These are phyloP conservation scores for Siniperca obscura DNA, from an alignment of 2,797 vertebrate genomes.

Conservation along the genomic window DNA sequence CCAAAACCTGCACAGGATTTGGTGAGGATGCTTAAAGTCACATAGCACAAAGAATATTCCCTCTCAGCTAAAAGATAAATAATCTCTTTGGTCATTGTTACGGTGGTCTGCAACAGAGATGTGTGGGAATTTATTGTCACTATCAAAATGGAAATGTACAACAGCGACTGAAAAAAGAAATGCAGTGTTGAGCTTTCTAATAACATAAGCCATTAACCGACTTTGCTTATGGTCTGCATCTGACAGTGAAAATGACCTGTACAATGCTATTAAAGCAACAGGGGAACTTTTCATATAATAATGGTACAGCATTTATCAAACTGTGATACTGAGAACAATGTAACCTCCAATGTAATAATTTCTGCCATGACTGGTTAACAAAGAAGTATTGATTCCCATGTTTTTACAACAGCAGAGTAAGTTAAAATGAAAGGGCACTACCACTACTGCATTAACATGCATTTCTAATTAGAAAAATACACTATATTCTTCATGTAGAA, in stretches of 20 bases:
- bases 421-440: neutral
- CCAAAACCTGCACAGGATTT: neutral
- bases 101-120: neutral
- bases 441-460: neutral
- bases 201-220: constrained; percentile 54
- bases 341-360: neutral
- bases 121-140: constrained; percentile 5
- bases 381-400: constrained; percentile 16
- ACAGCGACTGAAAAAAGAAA: neutral
- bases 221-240: constrained; percentile 34
- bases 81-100: neutral
- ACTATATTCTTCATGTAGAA: neutral
- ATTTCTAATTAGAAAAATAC: neutral
- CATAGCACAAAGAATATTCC: neutral
- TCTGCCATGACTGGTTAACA: neutral
- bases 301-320: constrained; percentile 23
- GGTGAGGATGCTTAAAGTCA: neutral
- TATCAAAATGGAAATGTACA: constrained; percentile 16
- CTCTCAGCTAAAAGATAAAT: neutral
- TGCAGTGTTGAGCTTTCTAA: constrained; percentile 19
- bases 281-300: constrained; percentile 20
- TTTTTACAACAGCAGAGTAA: neutral
- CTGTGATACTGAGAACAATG: constrained; percentile 13
- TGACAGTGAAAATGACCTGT: constrained; percentile 56
- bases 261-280: constrained; percentile 51